These are phyloP conservation scores for Leucoraja erinaceus DNA, from an alignment of 2,113 vertebrate species.

Conservation along the genomic window DNA sequence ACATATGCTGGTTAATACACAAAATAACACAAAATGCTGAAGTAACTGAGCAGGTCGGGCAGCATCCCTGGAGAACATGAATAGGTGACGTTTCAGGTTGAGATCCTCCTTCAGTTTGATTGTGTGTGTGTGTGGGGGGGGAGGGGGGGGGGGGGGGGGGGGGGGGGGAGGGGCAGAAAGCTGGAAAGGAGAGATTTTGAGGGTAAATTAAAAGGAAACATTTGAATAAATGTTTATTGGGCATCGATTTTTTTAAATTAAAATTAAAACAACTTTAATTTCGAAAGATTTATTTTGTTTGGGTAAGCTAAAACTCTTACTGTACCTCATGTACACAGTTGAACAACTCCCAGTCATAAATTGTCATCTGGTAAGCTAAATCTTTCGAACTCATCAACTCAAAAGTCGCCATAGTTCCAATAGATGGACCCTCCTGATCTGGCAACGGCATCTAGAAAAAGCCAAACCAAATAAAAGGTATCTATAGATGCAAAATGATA, in stretches of 20 bases:
- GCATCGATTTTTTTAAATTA: background rate
- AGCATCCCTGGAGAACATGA: no score
- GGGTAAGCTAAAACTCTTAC: background rate
- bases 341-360: constrained; percentile 97
- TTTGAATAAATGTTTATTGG: background rate
- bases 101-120: no score
- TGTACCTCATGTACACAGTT: constrained; percentile 91
- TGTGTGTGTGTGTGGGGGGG: no score
- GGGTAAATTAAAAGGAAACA: no score
- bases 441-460: constrained; percentile 72
- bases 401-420: constrained; percentile 76
- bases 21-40: no score
- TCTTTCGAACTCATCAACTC: constrained; percentile 98
- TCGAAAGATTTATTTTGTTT: background rate
- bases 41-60: no score
- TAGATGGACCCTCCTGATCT: constrained; percentile 85
- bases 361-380: constrained; percentile 87
- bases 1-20: no score
- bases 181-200: no score
- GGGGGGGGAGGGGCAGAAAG: no score
- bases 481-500: no score
- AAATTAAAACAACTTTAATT: background rate
- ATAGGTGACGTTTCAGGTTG: no score
- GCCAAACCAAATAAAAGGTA: background rate
- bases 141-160: no score